A percentile compares a stretch with the other conserved stretches of the same genome.
Evolutionary conservation across 2,888 invertebrate genomes (phyloP).

Genomic region (Empis livida): DNA sequence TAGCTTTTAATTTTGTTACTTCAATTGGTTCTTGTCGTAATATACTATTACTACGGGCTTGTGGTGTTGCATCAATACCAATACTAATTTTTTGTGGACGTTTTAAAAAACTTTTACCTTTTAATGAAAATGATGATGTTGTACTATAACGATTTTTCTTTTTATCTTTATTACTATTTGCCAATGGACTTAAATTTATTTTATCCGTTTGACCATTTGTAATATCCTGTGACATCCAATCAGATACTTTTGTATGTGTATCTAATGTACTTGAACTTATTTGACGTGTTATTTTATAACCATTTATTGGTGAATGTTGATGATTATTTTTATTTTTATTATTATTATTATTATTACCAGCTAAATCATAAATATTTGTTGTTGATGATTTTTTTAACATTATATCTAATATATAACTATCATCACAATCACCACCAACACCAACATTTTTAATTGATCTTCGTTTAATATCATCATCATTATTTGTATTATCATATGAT

Average conservation of each 20-base stretch:
- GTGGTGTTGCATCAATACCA: conserved; percentile 66
- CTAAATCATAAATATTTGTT: conserved; percentile 36
- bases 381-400: conserved; percentile 26
- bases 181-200: neutral
- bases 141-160: conserved; percentile 19
- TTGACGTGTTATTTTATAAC: conserved; percentile 54
- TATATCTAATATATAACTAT: conserved; percentile 30
- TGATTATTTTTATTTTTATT: conserved; percentile 30
- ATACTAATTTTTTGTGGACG: conserved; percentile 59
- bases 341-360: conserved; percentile 36
- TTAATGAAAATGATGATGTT: conserved; percentile 21
- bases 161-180: conserved; percentile 35
- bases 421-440: conserved; percentile 25
- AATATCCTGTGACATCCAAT: conserved; percentile 74
- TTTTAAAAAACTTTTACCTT: conserved; percentile 35
- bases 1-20: conserved; percentile 41
- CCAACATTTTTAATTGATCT: conserved; percentile 19
- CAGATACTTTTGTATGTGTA: conserved; percentile 72
- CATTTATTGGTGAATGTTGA: conserved; percentile 35
- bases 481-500: conserved; percentile 28
- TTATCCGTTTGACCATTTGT: conserved; percentile 40
- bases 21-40: conserved; percentile 66
- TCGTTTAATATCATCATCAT: conserved; percentile 32
- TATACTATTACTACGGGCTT: conserved; percentile 57
- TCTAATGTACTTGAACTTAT: conserved; percentile 71